Conservation (phyloP, 2,888 invertebrate species). For the Zygaena filipendulae region DNA sequence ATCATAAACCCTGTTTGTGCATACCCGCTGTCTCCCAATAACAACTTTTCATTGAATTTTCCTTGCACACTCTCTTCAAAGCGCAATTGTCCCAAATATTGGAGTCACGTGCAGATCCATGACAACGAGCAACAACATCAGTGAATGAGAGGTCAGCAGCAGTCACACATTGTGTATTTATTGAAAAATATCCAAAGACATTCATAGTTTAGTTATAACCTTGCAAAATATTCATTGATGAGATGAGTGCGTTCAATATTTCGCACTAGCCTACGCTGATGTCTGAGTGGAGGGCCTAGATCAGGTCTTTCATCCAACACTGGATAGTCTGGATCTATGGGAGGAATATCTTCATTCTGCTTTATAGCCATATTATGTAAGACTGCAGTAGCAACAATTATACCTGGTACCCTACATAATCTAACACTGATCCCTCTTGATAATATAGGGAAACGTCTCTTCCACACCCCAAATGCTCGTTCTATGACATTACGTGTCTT, state of each 20-base stretch:
- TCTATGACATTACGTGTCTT: slow-evolving; percentile 6
- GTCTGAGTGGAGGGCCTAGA: no score
- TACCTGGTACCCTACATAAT: neutral
- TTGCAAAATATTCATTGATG: no score
- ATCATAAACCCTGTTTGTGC: slow-evolving; percentile 9
- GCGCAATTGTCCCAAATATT: slow-evolving; percentile 5
- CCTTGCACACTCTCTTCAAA: slow-evolving; percentile 4
- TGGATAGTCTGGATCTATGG: no score
- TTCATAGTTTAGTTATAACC: no score
- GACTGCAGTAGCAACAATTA: slow-evolving; percentile 10
- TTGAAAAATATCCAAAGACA: slow-evolving; percentile 12
- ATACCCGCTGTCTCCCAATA: slow-evolving; percentile 14
- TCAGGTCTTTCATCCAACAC: no score
- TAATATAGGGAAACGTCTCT: slow-evolving; percentile 9
- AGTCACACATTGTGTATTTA: neutral
- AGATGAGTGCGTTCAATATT: no score
- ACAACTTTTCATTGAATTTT: slow-evolving; percentile 1
- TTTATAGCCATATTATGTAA: no score
- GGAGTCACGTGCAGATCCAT: neutral
- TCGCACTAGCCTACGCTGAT: no score
- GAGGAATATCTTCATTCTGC: no score
- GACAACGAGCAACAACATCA: slow-evolving; percentile 1
- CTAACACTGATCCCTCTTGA: slow-evolving; percentile 1
- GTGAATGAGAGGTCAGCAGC: neutral
- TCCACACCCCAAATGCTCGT: slow-evolving; percentile 13